Base-by-base conservation (phyloP, 1,140 invertebrate genomes). In the Argopecten irradians region DNA sequence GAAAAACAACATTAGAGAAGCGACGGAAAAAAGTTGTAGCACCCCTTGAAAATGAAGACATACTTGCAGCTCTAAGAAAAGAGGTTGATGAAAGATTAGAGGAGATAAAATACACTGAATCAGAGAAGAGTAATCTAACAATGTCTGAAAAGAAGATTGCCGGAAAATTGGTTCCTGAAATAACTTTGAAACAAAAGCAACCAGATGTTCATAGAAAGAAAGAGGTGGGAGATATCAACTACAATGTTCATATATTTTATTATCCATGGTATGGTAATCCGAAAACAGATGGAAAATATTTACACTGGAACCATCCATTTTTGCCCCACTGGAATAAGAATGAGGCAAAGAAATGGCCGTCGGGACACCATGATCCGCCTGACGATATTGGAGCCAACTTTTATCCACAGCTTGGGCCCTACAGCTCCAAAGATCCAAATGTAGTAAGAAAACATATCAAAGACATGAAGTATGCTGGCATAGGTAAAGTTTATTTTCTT, bases 231-330 rank as follows among this genome's bases (percentile, higher is more conserved):
- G 83, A 39, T 84, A 16, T 87, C 7, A 93, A 94, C 89, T 95
- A 94, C 88, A 92, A 96, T 91, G 93, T 96, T 36, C 96, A 96
- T 90, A 91, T 95, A 14, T 96, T 96, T 91, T 96, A 96, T 89
- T 96, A 96, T 91, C 94, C 95, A 8, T 96, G 96, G 96, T 96
- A 96, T 92, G 96, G 95, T 36, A 95, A 93, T 89, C 95, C 95
- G 11, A 88, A 92, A 84, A 89, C 90, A 90, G 95, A 96, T 93
- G 95, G 94, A 33, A 91, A 93, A 84, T 96, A 95, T 90, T 88
- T 92, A 35, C 96, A 96, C 90, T 96, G 96, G 96, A 96, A 96
- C 92, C 96, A 96, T 92, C 87, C 89, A 28, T 92, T 93, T 85
- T 87, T 96, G 41, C 94, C 92, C 8, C 93, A 96, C 90, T 96